Percentiles rank a stretch among this genome's conserved stretches.
These are phyloP conservation scores for Castor canadensis DNA, from an alignment of 2,113 vertebrate genomes.

Conservation along the genomic window DNA sequence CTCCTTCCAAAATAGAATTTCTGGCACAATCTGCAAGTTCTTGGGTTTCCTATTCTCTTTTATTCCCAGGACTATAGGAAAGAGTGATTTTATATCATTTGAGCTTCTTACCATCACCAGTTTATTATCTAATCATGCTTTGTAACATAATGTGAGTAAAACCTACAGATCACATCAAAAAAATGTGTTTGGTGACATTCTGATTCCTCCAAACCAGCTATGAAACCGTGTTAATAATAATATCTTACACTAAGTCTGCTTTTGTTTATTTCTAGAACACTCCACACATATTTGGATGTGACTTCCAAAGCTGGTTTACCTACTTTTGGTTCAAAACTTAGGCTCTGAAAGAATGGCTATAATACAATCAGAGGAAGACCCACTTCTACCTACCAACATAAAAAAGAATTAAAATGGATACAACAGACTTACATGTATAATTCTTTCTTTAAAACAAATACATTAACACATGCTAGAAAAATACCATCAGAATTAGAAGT, in stretches of 20 bases:
- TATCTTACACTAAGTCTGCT: background rate
- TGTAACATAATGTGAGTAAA: background rate
- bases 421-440: background rate
- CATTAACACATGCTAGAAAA: background rate
- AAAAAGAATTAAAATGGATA: background rate
- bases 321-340: background rate
- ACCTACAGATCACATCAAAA: background rate
- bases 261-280: background rate
- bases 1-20: conserved; percentile 76
- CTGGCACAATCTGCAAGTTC: conserved; percentile 62
- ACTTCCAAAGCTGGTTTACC: background rate
- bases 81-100: conserved; percentile 58
- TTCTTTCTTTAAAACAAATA: background rate
- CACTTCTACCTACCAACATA: background rate
- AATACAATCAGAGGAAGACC: background rate
- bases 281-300: background rate
- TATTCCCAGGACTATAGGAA: conserved; percentile 52
- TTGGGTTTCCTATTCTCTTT: conserved; percentile 61
- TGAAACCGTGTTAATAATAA: background rate
- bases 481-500: background rate
- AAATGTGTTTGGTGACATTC: background rate
- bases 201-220: background rate
- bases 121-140: conserved; percentile 45
- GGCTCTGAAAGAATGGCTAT: background rate
- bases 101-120: background rate